phyloP scores from a whole-genome alignment of 2,888 invertebrate species.

The Unio pictorum region DNA sequence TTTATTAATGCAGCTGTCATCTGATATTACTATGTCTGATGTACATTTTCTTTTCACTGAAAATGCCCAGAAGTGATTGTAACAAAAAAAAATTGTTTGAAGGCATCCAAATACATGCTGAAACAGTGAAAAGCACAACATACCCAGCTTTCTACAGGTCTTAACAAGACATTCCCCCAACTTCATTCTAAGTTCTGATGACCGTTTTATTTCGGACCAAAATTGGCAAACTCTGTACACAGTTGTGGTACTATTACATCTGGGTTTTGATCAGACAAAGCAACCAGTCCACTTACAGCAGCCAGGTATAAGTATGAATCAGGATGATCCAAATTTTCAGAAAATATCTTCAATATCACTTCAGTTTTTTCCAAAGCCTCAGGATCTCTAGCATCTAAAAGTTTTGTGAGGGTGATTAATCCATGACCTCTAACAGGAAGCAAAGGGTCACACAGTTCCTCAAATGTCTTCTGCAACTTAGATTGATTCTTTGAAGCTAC shows the following conservation, averaged over 20 bases:
- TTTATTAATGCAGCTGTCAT: no score
- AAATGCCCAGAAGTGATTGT: no score
- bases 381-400: conserved; percentile 80
- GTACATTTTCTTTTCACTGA: no score
- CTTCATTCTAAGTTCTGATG: conserved; percentile 78
- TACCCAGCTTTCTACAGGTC: conserved; percentile 81
- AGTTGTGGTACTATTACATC: conserved; percentile 80
- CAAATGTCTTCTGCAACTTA: conserved; percentile 74
- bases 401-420: conserved; percentile 80
- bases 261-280: conserved; percentile 79
- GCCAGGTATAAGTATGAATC: conserved; percentile 88
- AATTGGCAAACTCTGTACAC: conserved; percentile 78
- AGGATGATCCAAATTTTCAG: conserved; percentile 83
- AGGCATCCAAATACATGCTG: no score
- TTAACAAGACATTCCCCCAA: conserved; percentile 86
- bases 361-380: conserved; percentile 74
- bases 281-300: conserved; percentile 83
- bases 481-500: background rate
- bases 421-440: conserved; percentile 89
- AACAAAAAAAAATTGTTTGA: no score
- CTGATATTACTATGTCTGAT: no score
- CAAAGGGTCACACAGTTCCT: conserved; percentile 80
- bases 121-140: conserved; percentile 21
- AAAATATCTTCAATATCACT: conserved; percentile 81
- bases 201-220: conserved; percentile 11